These are phyloP conservation scores for Hemiscyllium ocellatum DNA, from an alignment of 2,113 vertebrate species.

Conservation along the genomic window DNA sequence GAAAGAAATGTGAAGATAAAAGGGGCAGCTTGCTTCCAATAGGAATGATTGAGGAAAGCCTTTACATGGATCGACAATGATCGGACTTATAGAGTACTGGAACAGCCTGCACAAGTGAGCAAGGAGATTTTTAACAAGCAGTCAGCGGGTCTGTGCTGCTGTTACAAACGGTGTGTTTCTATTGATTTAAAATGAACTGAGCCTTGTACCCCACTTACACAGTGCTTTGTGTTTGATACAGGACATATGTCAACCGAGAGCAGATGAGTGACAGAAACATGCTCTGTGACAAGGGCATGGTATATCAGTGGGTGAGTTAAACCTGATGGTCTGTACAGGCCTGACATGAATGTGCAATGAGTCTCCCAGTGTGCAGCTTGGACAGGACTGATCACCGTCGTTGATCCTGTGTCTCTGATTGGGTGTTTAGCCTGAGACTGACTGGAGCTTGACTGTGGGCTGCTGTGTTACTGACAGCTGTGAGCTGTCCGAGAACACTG, in stretches of 20 bases:
- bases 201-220: slow-evolving; percentile 4
- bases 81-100: background rate
- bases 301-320: background rate
- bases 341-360: background rate
- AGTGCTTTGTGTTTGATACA: background rate
- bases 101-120: background rate
- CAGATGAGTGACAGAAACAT: slow-evolving; percentile 21
- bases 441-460: background rate
- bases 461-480: background rate
- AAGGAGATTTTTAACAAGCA: background rate
- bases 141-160: background rate
- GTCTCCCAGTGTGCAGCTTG: background rate
- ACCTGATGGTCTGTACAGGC: background rate
- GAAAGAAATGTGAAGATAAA: background rate
- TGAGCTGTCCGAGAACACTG: background rate
- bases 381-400: background rate
- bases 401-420: background rate
- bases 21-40: background rate
- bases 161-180: background rate
- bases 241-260: background rate
- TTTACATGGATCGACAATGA: background rate
- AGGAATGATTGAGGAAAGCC: background rate
- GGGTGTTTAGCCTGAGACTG: background rate
- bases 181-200: slow-evolving; percentile 14
- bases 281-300: background rate